A percentile compares a stretch with the other conserved stretches of the same genome.
phyloP scores from a whole-genome alignment of 2,797 vertebrate genomes.

The Numenius phaeopus region DNA sequence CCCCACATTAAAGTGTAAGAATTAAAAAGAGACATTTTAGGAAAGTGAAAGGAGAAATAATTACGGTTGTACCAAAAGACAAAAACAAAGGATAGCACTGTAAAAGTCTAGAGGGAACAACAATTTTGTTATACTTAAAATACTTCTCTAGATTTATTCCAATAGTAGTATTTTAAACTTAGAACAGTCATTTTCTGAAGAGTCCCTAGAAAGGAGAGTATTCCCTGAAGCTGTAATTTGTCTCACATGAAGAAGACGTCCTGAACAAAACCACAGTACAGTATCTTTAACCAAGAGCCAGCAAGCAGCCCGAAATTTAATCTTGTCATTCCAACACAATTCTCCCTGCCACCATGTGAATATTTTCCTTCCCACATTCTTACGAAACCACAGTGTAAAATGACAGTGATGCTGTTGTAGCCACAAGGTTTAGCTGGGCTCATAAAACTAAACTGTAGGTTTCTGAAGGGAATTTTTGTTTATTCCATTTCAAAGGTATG shows the following conservation, averaged over 20 bases:
- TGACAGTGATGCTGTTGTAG: not conserved
- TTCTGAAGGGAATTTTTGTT: not conserved
- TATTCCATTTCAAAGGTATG: not conserved
- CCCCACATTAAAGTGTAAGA: not conserved
- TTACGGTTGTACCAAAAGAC: not conserved
- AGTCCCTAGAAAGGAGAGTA: not conserved
- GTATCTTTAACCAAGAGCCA: not conserved
- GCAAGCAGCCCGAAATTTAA: not conserved
- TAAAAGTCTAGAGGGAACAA: not conserved
- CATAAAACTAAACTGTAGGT: not conserved
- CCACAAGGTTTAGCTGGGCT: not conserved
- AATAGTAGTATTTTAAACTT: not conserved
- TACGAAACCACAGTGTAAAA: slow-evolving; percentile 7
- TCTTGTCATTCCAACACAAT: not conserved
- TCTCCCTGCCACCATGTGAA: not conserved
- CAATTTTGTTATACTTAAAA: not conserved
- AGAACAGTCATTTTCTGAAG: not conserved
- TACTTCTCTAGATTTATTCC: not conserved
- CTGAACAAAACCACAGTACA: not conserved
- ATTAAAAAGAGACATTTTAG: not conserved
- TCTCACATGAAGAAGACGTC: not conserved
- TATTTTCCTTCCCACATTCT: slow-evolving; percentile 17
- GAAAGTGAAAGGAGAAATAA: not conserved
- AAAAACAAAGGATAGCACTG: slow-evolving; percentile 6
- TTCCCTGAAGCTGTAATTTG: slow-evolving; percentile 17